phyloP scores from a whole-genome alignment of 1,140 invertebrate genomes.

The Ceratina australensis region DNA sequence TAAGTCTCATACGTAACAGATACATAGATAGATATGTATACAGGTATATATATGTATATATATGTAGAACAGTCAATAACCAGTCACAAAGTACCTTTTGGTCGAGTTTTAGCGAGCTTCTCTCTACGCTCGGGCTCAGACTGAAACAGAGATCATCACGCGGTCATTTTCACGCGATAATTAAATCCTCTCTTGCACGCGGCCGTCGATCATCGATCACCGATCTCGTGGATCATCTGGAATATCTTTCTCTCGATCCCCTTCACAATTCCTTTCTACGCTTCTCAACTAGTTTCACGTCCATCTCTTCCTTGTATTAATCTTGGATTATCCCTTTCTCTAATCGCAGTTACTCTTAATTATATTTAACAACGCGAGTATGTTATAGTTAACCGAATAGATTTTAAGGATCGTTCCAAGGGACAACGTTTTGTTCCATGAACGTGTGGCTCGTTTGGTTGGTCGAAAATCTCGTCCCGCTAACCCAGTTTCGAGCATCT shows the following conservation, averaged over 20 bases:
- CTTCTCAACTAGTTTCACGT: background rate
- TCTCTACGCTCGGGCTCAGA: slow-evolving; percentile 79
- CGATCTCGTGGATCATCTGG: slow-evolving; percentile 25
- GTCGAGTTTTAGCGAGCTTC: slow-evolving; percentile 78
- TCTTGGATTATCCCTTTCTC: background rate
- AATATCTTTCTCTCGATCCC: slow-evolving; percentile 11
- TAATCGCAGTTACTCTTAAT: too few species aligned
- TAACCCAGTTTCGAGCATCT: slow-evolving; percentile 26
- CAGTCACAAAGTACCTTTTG: slow-evolving; percentile 80
- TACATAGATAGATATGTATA: slow-evolving; percentile 45
- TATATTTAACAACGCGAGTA: too few species aligned
- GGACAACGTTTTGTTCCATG: slow-evolving; percentile 3
- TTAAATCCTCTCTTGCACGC: slow-evolving; percentile 61
- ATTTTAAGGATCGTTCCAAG: slow-evolving; percentile 4
- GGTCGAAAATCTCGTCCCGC: slow-evolving; percentile 33
- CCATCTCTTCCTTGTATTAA: background rate
- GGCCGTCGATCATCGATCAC: slow-evolving; percentile 36
- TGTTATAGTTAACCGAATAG: background rate
- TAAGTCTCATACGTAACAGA: slow-evolving; percentile 42
- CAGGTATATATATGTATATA: slow-evolving; percentile 55
- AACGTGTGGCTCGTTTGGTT: slow-evolving; percentile 16
- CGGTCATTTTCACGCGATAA: slow-evolving; percentile 75
- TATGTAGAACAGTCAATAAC: slow-evolving; percentile 78
- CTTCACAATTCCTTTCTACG: background rate
- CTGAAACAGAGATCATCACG: slow-evolving; percentile 80